Base-by-base conservation (phyloP, 1,140 invertebrate species). In the Platorchestia sp. region DNA sequence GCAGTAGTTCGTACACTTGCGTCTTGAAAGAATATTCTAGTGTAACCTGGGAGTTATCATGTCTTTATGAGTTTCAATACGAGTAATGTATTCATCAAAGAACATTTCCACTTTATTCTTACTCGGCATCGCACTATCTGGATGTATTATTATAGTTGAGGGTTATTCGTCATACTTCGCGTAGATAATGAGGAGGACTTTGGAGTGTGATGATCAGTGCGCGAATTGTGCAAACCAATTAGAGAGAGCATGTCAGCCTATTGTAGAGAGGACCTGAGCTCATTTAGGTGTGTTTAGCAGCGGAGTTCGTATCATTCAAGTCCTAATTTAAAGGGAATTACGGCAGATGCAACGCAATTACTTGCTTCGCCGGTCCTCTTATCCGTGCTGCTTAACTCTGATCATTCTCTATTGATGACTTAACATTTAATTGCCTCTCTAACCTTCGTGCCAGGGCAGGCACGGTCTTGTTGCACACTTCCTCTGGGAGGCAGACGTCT, bases 301-400 rank as follows among this genome's bases (percentile, higher is more conserved):
- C n/a, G 44, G 14, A 93, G 91, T 93, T 93, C 43, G 45, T 93
- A 45, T 93, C 91, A 45, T 89, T 89, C 87, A 6, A 44, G 43
- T 45, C 43, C 91, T 93, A 93, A 93, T 93, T 93, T 45, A 44
- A 44, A 93, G 91, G 91, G 91, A 93, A 93, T 93, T 93, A 93
- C 43, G 43, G 43, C 45, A 47, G 91, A 93, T 44, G 91, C 91
- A 44, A 93, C 91, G 45, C 91, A 93, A 93, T 93, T 93, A 93
- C 41, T 7, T 93, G 91, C 91, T 36, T 93, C 91, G 44, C 91
- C 47, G 91, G 44, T 93, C n/a, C 41, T n/a, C 41, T 93, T 93
- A 93, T 93, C 91, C 91, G 91, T 45, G n/a, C 43, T 44, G 91
- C 91, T 93, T 93, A n/a, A 47, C 43, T 47, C 87, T 93, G 91